Evolutionary conservation across 2,888 invertebrate genomes (phyloP).

Genomic region (Metopia argyrocephala): DNA sequence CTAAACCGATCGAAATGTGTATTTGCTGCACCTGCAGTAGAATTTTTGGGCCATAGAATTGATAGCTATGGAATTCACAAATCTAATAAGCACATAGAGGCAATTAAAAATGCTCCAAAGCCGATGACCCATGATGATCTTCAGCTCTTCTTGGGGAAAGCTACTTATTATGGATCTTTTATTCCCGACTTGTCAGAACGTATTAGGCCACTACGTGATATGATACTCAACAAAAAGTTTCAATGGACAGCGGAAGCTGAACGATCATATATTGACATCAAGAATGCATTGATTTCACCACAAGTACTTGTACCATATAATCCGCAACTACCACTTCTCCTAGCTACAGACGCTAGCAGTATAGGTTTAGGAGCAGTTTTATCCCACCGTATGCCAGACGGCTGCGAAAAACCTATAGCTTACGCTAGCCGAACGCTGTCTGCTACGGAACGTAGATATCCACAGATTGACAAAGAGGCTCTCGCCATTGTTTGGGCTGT

Average conservation of each 20-base stretch:
- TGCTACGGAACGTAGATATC: slow-evolving; percentile 7
- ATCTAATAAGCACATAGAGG: slow-evolving; percentile 25
- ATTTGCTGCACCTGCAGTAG: slow-evolving; percentile 18
- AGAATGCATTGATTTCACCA: background rate
- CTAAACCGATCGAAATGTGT: slow-evolving; percentile 35
- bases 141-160: slow-evolving; percentile 34
- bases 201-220: slow-evolving; percentile 8
- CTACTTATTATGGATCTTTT: slow-evolving; percentile 17
- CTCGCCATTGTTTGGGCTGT: slow-evolving; percentile 30
- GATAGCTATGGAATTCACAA: slow-evolving; percentile 21
- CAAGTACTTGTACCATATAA: slow-evolving; percentile 2
- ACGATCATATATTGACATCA: background rate
- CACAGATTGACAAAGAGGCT: slow-evolving; percentile 26
- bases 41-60: slow-evolving; percentile 11
- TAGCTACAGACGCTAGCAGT: slow-evolving; percentile 13
- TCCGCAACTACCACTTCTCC: background rate
- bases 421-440: slow-evolving; percentile 10
- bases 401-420: slow-evolving; percentile 5
- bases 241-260: background rate
- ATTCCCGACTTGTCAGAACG: slow-evolving; percentile 16
- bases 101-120: slow-evolving; percentile 17
- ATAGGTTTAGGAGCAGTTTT: background rate
- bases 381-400: background rate
- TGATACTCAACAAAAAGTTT: slow-evolving; percentile 7
- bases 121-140: slow-evolving; percentile 11